Evolutionary conservation across 2,797 vertebrate genomes (phyloP), one percentile per base, ranked within the genome.

Genomic region (Microctenopoma lineatum): DNA sequence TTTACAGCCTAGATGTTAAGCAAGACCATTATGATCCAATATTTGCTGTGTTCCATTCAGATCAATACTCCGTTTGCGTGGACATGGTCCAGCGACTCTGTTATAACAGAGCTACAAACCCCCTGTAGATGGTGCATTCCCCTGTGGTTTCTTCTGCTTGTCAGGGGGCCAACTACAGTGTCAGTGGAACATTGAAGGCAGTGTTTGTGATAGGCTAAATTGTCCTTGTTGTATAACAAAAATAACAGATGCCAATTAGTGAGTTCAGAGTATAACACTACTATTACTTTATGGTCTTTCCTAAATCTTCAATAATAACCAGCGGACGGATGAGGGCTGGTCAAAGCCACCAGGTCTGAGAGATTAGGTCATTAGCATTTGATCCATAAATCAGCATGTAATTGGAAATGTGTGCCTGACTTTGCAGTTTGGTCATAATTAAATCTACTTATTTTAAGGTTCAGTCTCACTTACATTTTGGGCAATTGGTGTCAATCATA

Each of bases 21-120:
- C 52, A 59, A 63, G 39, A 64, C 76, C 60, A 74, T 78, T 69
- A 75, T 57, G 64, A 70, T 73, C 68, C 65, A 45, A 63, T 68
- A 57, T 83, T 65, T 59, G 45, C 25, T 18, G 50, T 71, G 14
- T 25, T 67, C 38, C 59, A 3, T 73, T 71, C 12, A 26, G 73
- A 84, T 90, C 85, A 64, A 79, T 90, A 84, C 14, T 75, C 25
- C 0, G 41, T 81, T 84, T 86, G 64, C 75, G 79, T 85, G 56
- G 72, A 53, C 63, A 66, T 8, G 61, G 39, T 70, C 72, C 76
- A 69, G 13, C 54, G 39, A 14, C 14, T 77, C 21, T 32, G 32
- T 63, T 55, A 69, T 75, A 69, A 73, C n/a, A 34, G 42, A 38
- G 32, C 53, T 34, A 11, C 36, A 63, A 12, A 38, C 5, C n/a